Evolutionary conservation across 2,888 invertebrate species (phyloP), one percentile per base, ranked within the genome.

Genomic region (Tipula confusa): DNA sequence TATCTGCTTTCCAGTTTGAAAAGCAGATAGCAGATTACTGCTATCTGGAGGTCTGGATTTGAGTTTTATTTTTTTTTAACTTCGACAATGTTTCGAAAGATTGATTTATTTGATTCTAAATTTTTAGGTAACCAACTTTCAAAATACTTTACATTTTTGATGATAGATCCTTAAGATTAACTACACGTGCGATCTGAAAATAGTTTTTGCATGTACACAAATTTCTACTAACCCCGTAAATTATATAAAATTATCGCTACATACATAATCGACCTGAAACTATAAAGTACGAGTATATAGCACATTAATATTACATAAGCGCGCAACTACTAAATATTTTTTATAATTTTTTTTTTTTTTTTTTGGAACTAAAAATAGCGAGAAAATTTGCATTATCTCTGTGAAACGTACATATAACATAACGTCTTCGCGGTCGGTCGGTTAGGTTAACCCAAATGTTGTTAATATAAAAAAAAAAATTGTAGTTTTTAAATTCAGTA

Each of bases 341-440:
- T 36, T 33, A n/a, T n/a, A n/a, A n/a, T 33, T 33, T 3, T 1
- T 5, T 33, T 9, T 33, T 33, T 5, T 18, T 43, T 43, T 43
- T 43, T 64, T 64, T 64, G 64, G 64, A 64, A 64, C 64, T 64
- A 64, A 64, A 64, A 64, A 64, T 64, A 64, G 64, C 24, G 64
- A 64, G 64, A 64, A 64, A 64, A 64, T 64, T 64, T 64, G 64
- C 64, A 64, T 64, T 64, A 64, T 64, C 24, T 64, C 64, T 64
- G 64, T 64, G 64, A 64, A 64, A 64, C 24, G 9, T 64, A 64
- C 64, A 64, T 24, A 64, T 64, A 64, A 64, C 24, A 64, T 64
- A 64, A 64, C 64, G 64, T 64, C 64, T 64, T 64, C 64, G 64
- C 64, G 64, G 24, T 24, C 64, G 64, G 18, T 64, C 64, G 64